These are phyloP conservation scores for Ormyrus labotus DNA, from an alignment of 2,888 invertebrate species.

Conservation along the genomic window DNA sequence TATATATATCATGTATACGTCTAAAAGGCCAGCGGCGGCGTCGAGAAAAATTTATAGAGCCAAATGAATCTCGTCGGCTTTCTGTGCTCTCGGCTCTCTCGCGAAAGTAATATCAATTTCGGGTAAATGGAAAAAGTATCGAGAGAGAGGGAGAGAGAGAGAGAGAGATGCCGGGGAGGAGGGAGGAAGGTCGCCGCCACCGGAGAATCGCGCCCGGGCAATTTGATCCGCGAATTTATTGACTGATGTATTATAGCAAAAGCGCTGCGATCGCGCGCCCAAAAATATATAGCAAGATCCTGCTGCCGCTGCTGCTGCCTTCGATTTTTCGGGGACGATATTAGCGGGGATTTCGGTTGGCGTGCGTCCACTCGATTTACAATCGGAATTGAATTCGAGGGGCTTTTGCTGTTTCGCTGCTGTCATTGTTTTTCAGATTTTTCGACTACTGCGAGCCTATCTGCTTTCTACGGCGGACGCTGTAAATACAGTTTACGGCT, in stretches of 20 bases:
- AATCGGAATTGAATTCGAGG: too few relatives aligned
- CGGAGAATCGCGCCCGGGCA: slow-evolving; percentile 41
- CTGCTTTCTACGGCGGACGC: too few relatives aligned
- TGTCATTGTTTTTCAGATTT: not conserved
- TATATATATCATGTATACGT: too few relatives aligned
- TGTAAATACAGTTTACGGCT: too few relatives aligned
- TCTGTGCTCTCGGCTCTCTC: slow-evolving; percentile 33
- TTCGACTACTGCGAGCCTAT: too few relatives aligned
- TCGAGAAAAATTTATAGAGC: slow-evolving; percentile 64
- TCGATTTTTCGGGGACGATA: slow-evolving; percentile 44
- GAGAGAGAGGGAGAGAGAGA: slow-evolving; percentile 54
- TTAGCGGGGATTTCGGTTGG: not conserved
- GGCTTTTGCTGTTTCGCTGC: too few relatives aligned
- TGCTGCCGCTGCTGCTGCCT: slow-evolving; percentile 34
- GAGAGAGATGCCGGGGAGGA: too few relatives aligned
- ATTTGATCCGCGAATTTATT: slow-evolving; percentile 62
- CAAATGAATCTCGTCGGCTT: slow-evolving; percentile 59
- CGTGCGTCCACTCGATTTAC: too few relatives aligned
- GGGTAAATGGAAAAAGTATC: slow-evolving; percentile 72
- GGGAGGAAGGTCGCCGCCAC: too few relatives aligned
- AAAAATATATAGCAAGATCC: not conserved
- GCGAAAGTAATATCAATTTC: slow-evolving; percentile 71
- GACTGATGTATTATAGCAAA: slow-evolving; percentile 57
- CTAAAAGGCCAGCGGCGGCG: slow-evolving; percentile 18
- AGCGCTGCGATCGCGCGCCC: not conserved